Percentiles rank a stretch among this genome's conserved stretches.
Evolutionary conservation across 2,113 vertebrate genomes (phyloP).

Genomic region (Stomatorhinus ivindoensis): DNA sequence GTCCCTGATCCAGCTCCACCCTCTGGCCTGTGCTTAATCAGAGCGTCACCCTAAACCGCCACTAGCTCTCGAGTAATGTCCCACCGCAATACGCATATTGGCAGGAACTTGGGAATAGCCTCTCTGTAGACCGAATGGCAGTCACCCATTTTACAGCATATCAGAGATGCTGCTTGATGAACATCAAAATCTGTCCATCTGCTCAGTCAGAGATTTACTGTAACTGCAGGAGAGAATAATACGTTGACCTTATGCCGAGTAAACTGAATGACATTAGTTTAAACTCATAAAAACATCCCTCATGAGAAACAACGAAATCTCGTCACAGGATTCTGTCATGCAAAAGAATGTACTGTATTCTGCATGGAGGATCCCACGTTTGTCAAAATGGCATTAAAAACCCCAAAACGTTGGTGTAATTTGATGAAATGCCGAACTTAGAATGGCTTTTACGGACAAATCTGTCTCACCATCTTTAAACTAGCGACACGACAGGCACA

Average conservation of each 20-base stretch:
- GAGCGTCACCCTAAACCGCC: not conserved
- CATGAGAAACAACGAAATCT: not conserved
- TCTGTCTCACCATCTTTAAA: not conserved
- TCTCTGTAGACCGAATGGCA: not conserved
- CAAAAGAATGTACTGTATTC: not conserved
- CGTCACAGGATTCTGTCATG: not conserved
- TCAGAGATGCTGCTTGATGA: not conserved
- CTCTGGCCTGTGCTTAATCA: not conserved
- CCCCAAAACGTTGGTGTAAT: not conserved
- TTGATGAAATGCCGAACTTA: not conserved
- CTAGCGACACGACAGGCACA: not conserved
- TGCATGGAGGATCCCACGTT: not conserved
- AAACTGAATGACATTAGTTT: not conserved
- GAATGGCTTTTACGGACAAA: not conserved
- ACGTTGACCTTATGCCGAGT: not conserved
- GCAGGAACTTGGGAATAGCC: not conserved
- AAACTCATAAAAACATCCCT: not conserved
- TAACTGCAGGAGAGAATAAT: not conserved
- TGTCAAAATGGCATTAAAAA: not conserved
- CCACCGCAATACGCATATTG: not conserved
- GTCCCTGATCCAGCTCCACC: not conserved
- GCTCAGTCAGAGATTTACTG: not conserved
- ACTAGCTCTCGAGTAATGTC: not conserved
- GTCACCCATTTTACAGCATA: not conserved
- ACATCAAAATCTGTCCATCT: not conserved